Base-by-base conservation (phyloP, 2,113 vertebrate species). In the Scolopax mira region DNA sequence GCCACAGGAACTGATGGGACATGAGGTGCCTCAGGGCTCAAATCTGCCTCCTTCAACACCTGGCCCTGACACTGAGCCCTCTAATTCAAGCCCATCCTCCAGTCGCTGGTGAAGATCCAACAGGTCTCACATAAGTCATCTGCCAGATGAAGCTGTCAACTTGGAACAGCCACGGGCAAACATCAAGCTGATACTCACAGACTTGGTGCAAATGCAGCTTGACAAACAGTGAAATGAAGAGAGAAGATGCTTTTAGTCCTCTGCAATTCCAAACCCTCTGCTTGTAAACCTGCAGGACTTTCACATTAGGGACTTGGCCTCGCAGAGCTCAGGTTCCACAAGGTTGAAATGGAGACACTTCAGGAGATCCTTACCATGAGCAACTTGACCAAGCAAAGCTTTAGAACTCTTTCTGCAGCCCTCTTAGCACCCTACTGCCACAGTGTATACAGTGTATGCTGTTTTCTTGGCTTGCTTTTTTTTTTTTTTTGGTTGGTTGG, bases 361-460 rank as follows among this genome's bases (percentile, higher is more conserved):
- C 51, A 24, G 28, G 54, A 82, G 28, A 66, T 39, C 71, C 42
- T 60, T 39, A 44, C 35, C 27, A 41, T 23, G 42, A 70, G 27
- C 33, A 73, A 58, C 37, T 44, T 16, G 21, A 90, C 4, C 30
- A 41, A 83, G 30, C 51, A 88, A 73, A 91, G 72, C 33, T 89
- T 75, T 28, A 37, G 44, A 87, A 75, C 14, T 12, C n/a, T 46
- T 85, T 79, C 78, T 93, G 39, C 35, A 84, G 54, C 39, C 9
- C 61, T 65, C 22, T 28, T 24, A 48, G 61, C 19, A 72, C 33
- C 28, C 30, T 69, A 11, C 24, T 48, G 39, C 51, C 30, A 51
- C 19, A 46, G 37, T 1, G 21, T 16, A 30, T 0, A 51, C 19
- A 46, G 37, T 1, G 21, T 16, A 30, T 0, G 2, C 55, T 48